Percentiles rank a stretch among this genome's conserved stretches.
phyloP scores from a whole-genome alignment of 2,113 vertebrate species.

The Artemisiospiza belli region DNA sequence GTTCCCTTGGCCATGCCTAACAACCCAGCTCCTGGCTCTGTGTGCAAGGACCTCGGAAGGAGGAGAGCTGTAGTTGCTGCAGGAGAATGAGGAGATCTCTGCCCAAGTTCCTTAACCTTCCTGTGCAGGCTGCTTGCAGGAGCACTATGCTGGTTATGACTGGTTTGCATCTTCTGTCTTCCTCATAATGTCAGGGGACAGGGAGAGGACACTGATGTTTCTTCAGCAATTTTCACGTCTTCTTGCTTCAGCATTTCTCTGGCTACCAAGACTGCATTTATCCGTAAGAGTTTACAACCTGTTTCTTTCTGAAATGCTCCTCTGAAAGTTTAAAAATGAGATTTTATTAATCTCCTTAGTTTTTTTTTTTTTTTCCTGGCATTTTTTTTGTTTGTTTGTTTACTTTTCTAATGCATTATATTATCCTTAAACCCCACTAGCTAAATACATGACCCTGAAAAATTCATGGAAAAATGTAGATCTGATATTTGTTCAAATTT shows the following conservation, averaged over 20 bases:
- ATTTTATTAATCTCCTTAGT: neutral
- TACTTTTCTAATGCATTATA: neutral
- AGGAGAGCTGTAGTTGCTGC: neutral
- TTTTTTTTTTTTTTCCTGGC: neutral
- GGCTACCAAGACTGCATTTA: constrained; percentile 83
- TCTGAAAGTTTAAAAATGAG: neutral
- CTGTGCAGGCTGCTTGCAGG: constrained; percentile 77
- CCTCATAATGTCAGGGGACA: constrained; percentile 85
- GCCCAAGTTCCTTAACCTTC: constrained; percentile 78
- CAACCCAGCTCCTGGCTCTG: neutral
- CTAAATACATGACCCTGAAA: neutral
- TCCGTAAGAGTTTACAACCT: constrained; percentile 81
- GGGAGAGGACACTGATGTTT: constrained; percentile 78
- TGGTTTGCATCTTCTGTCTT: constrained; percentile 92
- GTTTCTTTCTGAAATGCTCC: neutral
- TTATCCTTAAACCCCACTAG: neutral
- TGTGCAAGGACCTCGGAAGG: rapidly evolving
- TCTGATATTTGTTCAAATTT: constrained; percentile 1
- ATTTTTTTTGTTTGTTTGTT: neutral
- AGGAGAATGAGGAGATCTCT: neutral
- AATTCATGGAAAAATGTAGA: neutral
- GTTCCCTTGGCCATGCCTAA: neutral
- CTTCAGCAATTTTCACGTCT: constrained; percentile 83
- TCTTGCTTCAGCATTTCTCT: constrained; percentile 89
- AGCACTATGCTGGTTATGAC: constrained; percentile 81